These are phyloP conservation scores for Hystrix brachyura DNA, from an alignment of 2,113 vertebrate species.

Conservation along the genomic window DNA sequence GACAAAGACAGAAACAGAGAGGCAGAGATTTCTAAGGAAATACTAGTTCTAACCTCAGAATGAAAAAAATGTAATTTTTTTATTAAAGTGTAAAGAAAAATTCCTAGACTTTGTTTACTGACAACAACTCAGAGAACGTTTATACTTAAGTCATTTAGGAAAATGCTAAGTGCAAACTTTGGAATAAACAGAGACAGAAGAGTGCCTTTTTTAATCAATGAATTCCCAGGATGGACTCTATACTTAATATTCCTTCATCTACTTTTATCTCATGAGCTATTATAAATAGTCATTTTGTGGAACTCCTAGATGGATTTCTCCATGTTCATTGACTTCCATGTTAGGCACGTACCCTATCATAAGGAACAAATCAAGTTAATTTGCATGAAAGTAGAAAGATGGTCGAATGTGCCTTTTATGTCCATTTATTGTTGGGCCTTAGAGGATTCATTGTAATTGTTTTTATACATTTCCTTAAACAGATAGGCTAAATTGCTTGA, in stretches of 20 bases:
- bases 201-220: neutral
- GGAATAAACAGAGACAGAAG: neutral
- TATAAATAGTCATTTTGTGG: neutral
- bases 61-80: conserved; percentile 46
- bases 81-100: neutral
- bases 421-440: neutral
- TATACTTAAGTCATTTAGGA: conserved; percentile 29
- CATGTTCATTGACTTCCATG: neutral
- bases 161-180: conserved; percentile 8
- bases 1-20: neutral
- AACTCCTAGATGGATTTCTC: neutral
- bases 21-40: neutral
- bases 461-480: neutral
- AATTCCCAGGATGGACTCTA: neutral
- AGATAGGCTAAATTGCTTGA: neutral
- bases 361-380: neutral
- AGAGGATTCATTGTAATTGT: neutral
- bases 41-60: conserved; percentile 57
- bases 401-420: neutral
- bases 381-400: neutral
- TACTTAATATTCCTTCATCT: neutral
- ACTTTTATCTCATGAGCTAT: neutral
- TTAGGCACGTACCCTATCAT: neutral
- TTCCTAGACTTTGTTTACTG: neutral
- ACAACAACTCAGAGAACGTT: neutral